Percentiles rank a stretch among this genome's conserved stretches.
Conservation (phyloP, 2,797 vertebrate genomes). For the Premnoplex brunnescens region DNA sequence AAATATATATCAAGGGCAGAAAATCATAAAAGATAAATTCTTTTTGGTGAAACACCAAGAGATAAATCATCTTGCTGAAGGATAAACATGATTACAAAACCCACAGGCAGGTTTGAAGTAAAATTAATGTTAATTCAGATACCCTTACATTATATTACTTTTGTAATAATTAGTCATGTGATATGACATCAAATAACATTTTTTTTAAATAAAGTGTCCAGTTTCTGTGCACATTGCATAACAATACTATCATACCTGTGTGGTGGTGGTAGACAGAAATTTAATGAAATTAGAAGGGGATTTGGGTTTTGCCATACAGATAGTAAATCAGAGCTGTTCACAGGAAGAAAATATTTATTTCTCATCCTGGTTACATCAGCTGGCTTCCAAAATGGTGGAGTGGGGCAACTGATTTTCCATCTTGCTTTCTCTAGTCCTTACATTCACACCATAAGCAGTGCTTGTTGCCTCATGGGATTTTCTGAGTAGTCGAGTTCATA, state of each 20-base stretch:
- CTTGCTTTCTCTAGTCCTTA: background rate
- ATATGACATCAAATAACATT: background rate
- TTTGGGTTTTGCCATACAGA: background rate
- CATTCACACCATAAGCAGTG: background rate
- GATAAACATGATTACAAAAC: background rate
- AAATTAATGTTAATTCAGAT: background rate
- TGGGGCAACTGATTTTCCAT: background rate
- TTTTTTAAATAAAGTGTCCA: background rate
- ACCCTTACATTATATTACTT: background rate
- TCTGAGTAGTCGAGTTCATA: background rate
- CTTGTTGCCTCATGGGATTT: background rate
- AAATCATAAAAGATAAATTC: constrained; percentile 3
- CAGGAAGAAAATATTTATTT: background rate
- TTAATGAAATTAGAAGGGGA: background rate
- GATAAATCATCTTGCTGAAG: constrained; percentile 4
- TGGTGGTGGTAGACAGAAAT: background rate
- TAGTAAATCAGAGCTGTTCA: background rate
- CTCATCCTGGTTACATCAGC: background rate
- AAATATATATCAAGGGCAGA: background rate
- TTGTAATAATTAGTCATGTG: background rate
- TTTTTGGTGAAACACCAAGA: background rate
- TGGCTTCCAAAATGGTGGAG: background rate
- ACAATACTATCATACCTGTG: background rate
- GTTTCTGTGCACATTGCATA: background rate
- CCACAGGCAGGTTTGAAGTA: background rate